A percentile compares a stretch with the other conserved stretches of the same genome.
Conservation (phyloP, 2,113 vertebrate genomes). For the Muscicapa adusta region DNA sequence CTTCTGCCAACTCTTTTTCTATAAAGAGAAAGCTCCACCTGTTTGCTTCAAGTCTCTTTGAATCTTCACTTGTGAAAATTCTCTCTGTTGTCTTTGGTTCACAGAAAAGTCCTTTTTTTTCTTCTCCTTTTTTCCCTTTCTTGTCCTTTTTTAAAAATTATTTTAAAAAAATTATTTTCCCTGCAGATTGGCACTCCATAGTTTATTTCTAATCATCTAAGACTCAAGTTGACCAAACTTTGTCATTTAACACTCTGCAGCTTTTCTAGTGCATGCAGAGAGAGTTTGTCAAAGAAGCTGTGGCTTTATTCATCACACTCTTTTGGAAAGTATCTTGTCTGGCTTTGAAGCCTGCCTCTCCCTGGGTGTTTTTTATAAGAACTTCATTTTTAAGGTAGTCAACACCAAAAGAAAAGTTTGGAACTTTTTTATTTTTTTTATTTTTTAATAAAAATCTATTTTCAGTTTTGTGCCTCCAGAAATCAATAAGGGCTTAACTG, state of each 20-base stretch:
- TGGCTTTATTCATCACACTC: background rate
- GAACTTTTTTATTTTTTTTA: too few species aligned
- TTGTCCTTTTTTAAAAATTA: background rate
- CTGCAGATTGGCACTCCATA: background rate
- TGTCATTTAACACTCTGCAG: background rate
- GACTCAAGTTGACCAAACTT: background rate
- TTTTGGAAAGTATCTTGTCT: background rate
- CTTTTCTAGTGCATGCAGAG: background rate
- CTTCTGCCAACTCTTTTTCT: background rate
- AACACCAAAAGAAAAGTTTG: background rate
- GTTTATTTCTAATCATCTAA: background rate
- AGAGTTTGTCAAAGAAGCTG: background rate
- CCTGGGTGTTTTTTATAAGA: background rate
- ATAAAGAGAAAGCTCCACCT: background rate
- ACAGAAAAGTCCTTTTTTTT: background rate
- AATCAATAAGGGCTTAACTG: background rate
- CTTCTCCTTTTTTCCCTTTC: accelerated
- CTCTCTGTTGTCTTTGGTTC: background rate
- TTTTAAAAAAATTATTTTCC: background rate
- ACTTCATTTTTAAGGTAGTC: background rate
- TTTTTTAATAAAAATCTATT: background rate
- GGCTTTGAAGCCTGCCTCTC: background rate
- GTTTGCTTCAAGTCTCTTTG: background rate
- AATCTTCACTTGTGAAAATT: background rate
- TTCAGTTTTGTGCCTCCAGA: background rate